Conservation (phyloP, 2,888 invertebrate genomes). For the Copidosoma aretas region DNA sequence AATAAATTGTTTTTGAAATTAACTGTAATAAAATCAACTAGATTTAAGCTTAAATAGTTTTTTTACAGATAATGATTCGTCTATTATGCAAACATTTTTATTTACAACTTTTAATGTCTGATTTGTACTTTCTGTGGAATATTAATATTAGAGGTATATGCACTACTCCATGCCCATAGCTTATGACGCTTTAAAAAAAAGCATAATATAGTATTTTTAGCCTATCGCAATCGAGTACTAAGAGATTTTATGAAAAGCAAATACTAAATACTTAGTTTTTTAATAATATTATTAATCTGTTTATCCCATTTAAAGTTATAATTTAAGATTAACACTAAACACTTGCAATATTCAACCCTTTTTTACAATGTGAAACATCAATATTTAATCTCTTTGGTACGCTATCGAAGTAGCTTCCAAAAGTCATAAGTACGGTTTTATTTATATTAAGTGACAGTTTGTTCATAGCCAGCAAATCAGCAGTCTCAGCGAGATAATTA, state of each 20-base stretch:
- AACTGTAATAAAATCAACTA: too few relatives aligned
- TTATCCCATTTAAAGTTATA: neutral
- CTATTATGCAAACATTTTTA: too few relatives aligned
- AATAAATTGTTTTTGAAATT: too few relatives aligned
- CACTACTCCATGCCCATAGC: neutral
- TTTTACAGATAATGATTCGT: too few relatives aligned
- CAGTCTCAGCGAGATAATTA: neutral
- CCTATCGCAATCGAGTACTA: neutral
- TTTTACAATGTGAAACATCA: neutral
- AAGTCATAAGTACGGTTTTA: neutral
- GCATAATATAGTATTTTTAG: neutral
- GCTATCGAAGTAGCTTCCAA: neutral
- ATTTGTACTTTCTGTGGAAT: neutral
- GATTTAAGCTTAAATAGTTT: too few relatives aligned
- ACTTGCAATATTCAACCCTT: neutral
- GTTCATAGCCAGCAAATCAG: neutral
- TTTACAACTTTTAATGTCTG: neutral
- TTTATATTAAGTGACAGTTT: neutral
- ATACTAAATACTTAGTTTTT: conserved; percentile 14
- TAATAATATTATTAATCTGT: conserved; percentile 4
- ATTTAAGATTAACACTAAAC: neutral
- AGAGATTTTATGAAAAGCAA: conserved; percentile 5
- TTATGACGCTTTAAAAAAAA: neutral
- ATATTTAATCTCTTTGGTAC: neutral
- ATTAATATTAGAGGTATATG: neutral